These are phyloP conservation scores for Mamestra configurata DNA, from an alignment of 1,140 invertebrate species.

Conservation along the genomic window DNA sequence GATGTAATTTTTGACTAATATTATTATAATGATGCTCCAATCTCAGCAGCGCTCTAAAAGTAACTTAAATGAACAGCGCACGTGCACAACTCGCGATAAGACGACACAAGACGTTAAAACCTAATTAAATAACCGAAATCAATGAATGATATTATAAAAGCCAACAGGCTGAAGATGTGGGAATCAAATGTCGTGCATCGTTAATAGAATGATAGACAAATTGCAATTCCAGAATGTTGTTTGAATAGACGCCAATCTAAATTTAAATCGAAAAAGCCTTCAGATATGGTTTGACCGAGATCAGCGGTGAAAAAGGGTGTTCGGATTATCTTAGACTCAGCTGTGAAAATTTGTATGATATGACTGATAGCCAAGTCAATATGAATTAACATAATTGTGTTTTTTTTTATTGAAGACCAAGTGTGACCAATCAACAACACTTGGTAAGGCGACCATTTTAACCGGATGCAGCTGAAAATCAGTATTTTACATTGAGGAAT, in stretches of 20 bases:
- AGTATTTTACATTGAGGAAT: too few relatives aligned
- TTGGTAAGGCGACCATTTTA: too few relatives aligned
- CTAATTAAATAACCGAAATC: background rate
- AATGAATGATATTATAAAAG: background rate
- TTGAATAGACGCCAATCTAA: background rate
- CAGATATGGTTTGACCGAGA: too few relatives aligned
- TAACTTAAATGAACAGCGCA: conserved; percentile 10
- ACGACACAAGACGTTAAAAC: background rate
- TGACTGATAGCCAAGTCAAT: too few relatives aligned
- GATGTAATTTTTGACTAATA: conserved; percentile 11
- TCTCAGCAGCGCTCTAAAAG: conserved; percentile 18
- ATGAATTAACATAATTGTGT: too few relatives aligned
- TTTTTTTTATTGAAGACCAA: too few relatives aligned
- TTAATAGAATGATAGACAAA: background rate
- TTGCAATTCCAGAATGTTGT: background rate
- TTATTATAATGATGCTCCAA: conserved; percentile 16
- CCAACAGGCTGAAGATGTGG: background rate
- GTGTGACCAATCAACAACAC: too few relatives aligned
- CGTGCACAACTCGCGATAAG: conserved; percentile 35
- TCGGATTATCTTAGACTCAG: too few relatives aligned
- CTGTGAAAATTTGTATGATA: too few relatives aligned
- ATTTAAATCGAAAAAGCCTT: too few relatives aligned
- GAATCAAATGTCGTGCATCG: background rate
- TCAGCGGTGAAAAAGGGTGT: too few relatives aligned
- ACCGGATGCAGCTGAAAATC: too few relatives aligned